Percentiles rank a stretch among this genome's conserved stretches.
Conservation (phyloP, 2,797 vertebrate species). For the Halcyon chelicuti region DNA sequence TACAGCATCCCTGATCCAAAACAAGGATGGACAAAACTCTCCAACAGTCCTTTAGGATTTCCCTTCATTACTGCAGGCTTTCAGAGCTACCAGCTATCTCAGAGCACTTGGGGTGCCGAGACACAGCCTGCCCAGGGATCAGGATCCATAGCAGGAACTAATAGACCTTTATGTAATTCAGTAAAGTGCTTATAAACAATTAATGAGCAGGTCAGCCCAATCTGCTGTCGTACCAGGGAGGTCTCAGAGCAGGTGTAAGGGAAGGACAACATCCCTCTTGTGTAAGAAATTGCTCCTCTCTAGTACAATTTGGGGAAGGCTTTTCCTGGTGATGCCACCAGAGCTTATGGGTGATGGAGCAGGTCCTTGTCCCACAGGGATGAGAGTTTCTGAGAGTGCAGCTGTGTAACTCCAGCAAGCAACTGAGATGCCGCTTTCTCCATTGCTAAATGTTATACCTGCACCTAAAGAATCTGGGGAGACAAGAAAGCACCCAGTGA, state of each 20-base stretch:
- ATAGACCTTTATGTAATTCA: not conserved
- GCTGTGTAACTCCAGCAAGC: not conserved
- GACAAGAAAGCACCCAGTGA: not conserved
- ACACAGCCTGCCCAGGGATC: not conserved
- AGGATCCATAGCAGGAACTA: not conserved
- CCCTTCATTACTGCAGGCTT: not conserved
- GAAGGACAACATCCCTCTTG: not conserved
- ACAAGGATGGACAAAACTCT: not conserved
- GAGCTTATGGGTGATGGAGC: not conserved
- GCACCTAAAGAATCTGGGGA: not conserved
- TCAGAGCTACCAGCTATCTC: not conserved
- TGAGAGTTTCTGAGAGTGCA: not conserved
- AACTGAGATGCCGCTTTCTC: not conserved
- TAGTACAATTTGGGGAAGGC: not conserved
- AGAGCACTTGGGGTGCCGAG: not conserved
- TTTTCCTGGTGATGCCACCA: not conserved
- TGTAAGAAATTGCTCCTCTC: not conserved
- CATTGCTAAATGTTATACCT: not conserved
- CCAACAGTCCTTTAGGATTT: not conserved
- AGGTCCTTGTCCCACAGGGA: not conserved
- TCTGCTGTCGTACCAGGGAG: not conserved
- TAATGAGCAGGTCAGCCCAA: not conserved
- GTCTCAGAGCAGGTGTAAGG: not conserved
- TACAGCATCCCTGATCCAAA: not conserved
- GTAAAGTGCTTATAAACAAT: not conserved